Evolutionary conservation across 2,888 invertebrate genomes (phyloP).

Genomic region (Amphipoea lucens): DNA sequence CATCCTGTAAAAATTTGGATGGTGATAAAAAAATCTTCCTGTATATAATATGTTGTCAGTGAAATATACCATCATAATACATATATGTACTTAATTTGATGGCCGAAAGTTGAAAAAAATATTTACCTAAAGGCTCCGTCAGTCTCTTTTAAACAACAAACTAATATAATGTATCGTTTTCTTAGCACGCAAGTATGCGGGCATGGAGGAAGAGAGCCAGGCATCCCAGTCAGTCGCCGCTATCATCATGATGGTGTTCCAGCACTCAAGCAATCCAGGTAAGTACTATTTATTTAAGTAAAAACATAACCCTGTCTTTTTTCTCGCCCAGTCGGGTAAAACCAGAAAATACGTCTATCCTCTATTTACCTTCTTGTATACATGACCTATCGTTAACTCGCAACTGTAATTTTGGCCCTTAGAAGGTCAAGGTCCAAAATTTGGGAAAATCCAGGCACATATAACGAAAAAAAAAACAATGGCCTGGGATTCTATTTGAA

Average conservation of each 20-base stretch:
- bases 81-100: too few species aligned
- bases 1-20: too few species aligned
- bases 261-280: slow-evolving; percentile 98
- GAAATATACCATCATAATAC: too few species aligned
- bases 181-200: slow-evolving; percentile 92
- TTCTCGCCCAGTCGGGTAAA: background rate
- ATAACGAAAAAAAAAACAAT: background rate
- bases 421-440: background rate
- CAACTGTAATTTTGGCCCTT: background rate
- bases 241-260: slow-evolving; percentile 99
- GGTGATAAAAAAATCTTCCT: too few species aligned
- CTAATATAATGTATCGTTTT: slow-evolving; percentile 36
- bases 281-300: slow-evolving; percentile 44
- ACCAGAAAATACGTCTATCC: background rate
- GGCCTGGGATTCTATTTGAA: background rate
- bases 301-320: background rate
- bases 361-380: background rate
- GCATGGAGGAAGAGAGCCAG: slow-evolving; percentile 94
- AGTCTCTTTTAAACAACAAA: background rate
- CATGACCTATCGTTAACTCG: background rate
- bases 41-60: too few species aligned
- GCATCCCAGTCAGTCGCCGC: slow-evolving; percentile 97
- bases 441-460: background rate
- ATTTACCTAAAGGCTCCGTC: too few species aligned
- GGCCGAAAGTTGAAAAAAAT: too few species aligned